A percentile compares a stretch with the other conserved stretches of the same genome.
Evolutionary conservation across 1,140 invertebrate genomes (phyloP).

Genomic region (Magallana ariakensis): DNA sequence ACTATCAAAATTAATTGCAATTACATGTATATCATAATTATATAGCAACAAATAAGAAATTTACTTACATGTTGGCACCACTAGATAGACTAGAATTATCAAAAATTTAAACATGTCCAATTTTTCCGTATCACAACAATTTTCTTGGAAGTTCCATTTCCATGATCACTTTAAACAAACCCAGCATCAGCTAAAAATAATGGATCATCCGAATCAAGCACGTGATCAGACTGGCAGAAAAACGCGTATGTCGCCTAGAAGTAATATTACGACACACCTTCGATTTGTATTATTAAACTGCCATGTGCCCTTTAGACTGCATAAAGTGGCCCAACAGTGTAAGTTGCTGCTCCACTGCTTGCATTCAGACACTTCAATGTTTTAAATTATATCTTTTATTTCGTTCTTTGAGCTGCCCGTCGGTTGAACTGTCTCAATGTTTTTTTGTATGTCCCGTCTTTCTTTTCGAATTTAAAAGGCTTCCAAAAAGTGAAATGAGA

Average conservation of each 20-base stretch:
- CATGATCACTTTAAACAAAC: neutral
- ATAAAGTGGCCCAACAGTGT: neutral
- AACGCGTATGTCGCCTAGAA: no score
- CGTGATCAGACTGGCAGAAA: neutral
- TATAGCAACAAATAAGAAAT: neutral
- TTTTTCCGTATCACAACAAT: neutral
- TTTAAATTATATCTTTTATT: neutral
- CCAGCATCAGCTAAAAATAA: neutral
- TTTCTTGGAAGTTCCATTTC: neutral
- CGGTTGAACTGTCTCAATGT: neutral
- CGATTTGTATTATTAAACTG: neutral
- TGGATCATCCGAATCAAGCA: neutral
- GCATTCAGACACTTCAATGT: conserved; percentile 13
- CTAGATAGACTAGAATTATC: neutral
- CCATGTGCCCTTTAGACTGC: neutral
- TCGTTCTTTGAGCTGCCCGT: neutral
- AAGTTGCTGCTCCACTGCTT: neutral
- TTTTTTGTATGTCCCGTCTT: neutral
- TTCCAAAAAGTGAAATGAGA: neutral
- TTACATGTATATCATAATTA: no score
- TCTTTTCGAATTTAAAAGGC: conserved; percentile 6
- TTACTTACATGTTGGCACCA: conserved; percentile 5
- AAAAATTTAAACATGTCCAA: neutral
- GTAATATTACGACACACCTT: no score
- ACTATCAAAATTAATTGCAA: no score